Evolutionary conservation across 2,113 vertebrate genomes (phyloP).

Genomic region (Craseonycteris thonglongyai): DNA sequence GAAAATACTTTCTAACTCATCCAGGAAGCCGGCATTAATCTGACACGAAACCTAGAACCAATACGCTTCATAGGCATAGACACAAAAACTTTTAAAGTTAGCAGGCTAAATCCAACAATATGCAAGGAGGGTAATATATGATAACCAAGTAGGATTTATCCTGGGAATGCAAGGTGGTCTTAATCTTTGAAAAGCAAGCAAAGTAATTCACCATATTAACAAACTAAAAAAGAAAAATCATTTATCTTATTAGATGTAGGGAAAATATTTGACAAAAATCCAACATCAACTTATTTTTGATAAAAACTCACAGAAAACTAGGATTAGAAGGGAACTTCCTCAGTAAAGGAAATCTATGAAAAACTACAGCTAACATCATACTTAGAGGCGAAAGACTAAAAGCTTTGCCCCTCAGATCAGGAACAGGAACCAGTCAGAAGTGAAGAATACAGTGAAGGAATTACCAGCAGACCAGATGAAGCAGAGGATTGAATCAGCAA

Average conservation of each 20-base stretch:
- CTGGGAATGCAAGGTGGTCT: neutral
- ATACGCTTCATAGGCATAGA: neutral
- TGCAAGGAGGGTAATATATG: neutral
- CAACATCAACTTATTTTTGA: neutral
- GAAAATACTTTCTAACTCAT: neutral
- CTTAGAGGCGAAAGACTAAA: neutral
- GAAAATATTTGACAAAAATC: neutral
- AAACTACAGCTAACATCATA: neutral
- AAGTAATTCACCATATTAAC: too few species aligned
- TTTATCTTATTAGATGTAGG: neutral
- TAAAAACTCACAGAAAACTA: neutral
- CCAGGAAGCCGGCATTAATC: neutral
- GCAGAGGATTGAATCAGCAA: too few species aligned
- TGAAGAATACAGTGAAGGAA: too few species aligned
- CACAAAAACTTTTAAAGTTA: neutral
- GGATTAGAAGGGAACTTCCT: neutral
- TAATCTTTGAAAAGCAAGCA: neutral
- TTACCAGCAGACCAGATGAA: too few species aligned
- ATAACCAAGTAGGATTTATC: neutral
- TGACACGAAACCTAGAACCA: neutral
- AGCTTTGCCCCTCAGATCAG: neutral
- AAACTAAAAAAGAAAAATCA: neutral
- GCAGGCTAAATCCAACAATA: neutral
- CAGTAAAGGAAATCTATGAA: neutral
- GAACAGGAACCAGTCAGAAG: too few species aligned